Evolutionary conservation across 2,888 invertebrate species (phyloP).

Genomic region (Eristalinus aeneus): DNA sequence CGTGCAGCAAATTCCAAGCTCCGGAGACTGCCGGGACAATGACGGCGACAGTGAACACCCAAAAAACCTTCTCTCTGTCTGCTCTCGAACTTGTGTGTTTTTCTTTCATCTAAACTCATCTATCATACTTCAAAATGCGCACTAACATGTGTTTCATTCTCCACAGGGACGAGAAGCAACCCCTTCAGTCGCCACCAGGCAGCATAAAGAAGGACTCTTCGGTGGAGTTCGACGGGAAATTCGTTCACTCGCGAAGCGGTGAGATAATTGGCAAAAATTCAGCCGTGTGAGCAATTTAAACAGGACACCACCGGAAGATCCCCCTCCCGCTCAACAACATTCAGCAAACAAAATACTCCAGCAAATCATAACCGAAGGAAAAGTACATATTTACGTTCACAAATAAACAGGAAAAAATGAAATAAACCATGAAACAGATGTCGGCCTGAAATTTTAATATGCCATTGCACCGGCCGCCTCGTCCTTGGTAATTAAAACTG

Average conservation of each 20-base stretch:
- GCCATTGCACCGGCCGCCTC: slow-evolving; percentile 41
- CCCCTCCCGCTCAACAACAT: neutral
- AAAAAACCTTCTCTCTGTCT: neutral
- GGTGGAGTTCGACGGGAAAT: slow-evolving; percentile 90
- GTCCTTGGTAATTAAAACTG: slow-evolving; percentile 30
- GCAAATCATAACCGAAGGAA: neutral
- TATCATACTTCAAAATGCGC: neutral
- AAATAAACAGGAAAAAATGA: slow-evolving; percentile 16
- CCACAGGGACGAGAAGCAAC: slow-evolving; percentile 90
- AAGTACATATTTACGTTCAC: slow-evolving; percentile 11
- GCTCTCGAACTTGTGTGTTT: neutral
- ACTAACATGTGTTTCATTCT: slow-evolving; percentile 58
- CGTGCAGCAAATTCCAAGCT: neutral
- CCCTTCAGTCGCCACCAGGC: slow-evolving; percentile 84
- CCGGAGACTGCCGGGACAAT: neutral
- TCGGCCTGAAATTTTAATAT: slow-evolving; percentile 21
- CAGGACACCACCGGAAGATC: neutral
- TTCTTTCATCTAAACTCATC: neutral
- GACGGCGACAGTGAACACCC: slow-evolving; percentile 2
- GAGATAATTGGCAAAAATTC: slow-evolving; percentile 94
- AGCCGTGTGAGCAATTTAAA: slow-evolving; percentile 83
- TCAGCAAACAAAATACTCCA: slow-evolving; percentile 35
- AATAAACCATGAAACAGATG: slow-evolving; percentile 5
- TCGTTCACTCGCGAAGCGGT: slow-evolving; percentile 91
- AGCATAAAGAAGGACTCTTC: slow-evolving; percentile 88